phyloP scores from a whole-genome alignment of 2,113 vertebrate species.

The Stictonetta naevosa region DNA sequence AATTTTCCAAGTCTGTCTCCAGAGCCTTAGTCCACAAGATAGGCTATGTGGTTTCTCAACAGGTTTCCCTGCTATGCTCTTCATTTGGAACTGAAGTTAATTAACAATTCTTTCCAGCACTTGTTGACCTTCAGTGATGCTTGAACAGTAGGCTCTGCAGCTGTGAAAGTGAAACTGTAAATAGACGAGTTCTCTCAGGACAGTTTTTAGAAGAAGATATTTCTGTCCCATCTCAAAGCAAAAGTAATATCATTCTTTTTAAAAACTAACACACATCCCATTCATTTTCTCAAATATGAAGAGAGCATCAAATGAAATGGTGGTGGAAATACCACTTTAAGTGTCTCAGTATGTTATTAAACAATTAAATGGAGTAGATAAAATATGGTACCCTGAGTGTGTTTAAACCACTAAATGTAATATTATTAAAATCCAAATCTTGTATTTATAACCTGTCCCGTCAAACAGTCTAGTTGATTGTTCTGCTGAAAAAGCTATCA shows the following conservation, averaged over 20 bases:
- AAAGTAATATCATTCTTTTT: neutral
- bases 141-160: neutral
- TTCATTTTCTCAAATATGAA: neutral
- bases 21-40: conserved; percentile 10
- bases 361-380: neutral
- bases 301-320: neutral
- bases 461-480: neutral
- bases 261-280: neutral
- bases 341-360: neutral
- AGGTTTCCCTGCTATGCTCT: neutral
- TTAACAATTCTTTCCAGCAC: neutral
- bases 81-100: neutral
- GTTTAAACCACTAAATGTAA: neutral
- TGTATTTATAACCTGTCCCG: neutral
- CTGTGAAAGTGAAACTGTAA: neutral
- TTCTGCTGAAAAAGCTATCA: neutral
- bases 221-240: neutral
- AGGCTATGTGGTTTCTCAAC: neutral
- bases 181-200: neutral
- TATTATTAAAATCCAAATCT: neutral
- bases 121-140: neutral
- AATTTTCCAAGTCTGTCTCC: neutral
- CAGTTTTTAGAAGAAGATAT: neutral
- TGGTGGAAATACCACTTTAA: neutral
- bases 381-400: neutral